phyloP scores from a whole-genome alignment of 1,140 invertebrate species.

The Reticulitermes speratus region DNA sequence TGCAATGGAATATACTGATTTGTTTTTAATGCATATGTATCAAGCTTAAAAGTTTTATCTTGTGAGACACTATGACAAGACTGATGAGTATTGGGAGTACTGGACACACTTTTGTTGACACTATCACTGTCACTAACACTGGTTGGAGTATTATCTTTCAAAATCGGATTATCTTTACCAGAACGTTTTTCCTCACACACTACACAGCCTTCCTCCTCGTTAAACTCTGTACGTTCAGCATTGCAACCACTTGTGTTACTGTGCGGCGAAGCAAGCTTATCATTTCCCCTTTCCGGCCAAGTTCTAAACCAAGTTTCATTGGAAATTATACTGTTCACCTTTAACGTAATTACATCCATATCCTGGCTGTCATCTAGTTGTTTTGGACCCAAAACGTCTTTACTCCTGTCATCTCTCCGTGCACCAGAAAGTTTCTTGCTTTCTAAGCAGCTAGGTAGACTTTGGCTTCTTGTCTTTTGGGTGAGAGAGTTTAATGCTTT shows the following conservation, averaged over 20 bases:
- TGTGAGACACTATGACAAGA: background rate
- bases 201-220: background rate
- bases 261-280: slow-evolving; percentile 34
- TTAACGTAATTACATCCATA: background rate
- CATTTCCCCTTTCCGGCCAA: slow-evolving; percentile 42
- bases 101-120: background rate
- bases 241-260: background rate
- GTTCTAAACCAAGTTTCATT: slow-evolving; percentile 42
- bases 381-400: background rate
- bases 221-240: too few species aligned
- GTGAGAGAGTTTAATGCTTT: slow-evolving; percentile 35
- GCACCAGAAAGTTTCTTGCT: slow-evolving; percentile 28
- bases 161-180: background rate
- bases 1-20: background rate
- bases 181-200: background rate
- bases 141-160: slow-evolving; percentile 21
- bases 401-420: background rate
- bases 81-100: background rate
- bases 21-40: background rate
- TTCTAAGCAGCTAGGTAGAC: slow-evolving; percentile 38
- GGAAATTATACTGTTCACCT: slow-evolving; percentile 4
- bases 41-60: background rate
- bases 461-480: slow-evolving; percentile 39
- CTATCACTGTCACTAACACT: slow-evolving; percentile 21
- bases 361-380: background rate